phyloP scores from a whole-genome alignment of 2,113 vertebrate species.

The Cercocebus atys region DNA sequence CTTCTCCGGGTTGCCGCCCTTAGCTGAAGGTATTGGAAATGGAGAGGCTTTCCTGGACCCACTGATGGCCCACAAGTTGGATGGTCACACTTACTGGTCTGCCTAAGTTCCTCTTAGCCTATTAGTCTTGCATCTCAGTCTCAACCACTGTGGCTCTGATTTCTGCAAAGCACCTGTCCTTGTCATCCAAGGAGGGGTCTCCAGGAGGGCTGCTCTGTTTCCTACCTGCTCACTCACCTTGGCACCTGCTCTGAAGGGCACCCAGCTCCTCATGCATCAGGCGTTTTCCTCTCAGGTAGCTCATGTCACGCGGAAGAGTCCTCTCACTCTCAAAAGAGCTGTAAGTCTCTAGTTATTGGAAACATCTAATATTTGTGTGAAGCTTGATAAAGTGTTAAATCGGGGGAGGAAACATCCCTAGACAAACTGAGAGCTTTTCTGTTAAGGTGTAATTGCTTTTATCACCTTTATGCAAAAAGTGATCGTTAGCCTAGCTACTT shows the following conservation, averaged over 20 bases:
- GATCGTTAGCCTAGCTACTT: slow-evolving; percentile 34
- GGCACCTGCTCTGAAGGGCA: background rate
- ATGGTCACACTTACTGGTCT: background rate
- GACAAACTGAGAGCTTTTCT: slow-evolving; percentile 55
- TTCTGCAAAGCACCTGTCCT: background rate
- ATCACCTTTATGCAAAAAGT: slow-evolving; percentile 66
- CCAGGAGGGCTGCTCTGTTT: background rate
- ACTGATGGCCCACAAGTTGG: no score
- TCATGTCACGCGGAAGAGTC: background rate
- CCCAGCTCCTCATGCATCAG: background rate
- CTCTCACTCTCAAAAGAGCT: slow-evolving; percentile 23
- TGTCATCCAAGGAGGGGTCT: background rate
- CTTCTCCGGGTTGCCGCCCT: background rate
- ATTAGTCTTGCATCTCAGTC: background rate
- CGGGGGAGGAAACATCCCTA: background rate
- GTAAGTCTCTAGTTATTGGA: slow-evolving; percentile 31
- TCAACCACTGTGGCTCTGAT: background rate
- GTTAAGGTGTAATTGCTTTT: slow-evolving; percentile 60
- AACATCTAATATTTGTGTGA: slow-evolving; percentile 39
- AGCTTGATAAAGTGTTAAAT: slow-evolving; percentile 56
- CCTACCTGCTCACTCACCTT: background rate
- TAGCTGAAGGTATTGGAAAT: background rate
- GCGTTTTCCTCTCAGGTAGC: background rate
- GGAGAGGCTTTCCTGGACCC: background rate
- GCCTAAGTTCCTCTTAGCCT: background rate